Evolutionary conservation across 2,113 vertebrate species (phyloP).

Genomic region (Myxocyprinus asiaticus): DNA sequence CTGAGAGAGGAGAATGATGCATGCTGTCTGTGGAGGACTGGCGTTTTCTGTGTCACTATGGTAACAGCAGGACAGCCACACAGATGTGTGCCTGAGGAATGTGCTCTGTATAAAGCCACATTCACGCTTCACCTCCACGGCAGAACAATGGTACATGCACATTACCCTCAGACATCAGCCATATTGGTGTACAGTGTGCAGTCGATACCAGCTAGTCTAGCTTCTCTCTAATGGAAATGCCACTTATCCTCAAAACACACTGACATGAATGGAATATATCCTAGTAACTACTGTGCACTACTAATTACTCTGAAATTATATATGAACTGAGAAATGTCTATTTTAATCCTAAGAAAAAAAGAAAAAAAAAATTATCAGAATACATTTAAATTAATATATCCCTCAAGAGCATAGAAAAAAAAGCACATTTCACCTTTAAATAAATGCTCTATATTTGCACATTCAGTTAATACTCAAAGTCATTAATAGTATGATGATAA

Average conservation of each 20-base stretch:
- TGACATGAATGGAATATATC: too few species aligned
- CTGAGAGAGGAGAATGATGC: conserved; percentile 39
- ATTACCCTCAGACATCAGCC: conserved; percentile 17
- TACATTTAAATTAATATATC: too few species aligned
- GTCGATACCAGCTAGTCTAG: not conserved
- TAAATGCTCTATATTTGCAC: too few species aligned
- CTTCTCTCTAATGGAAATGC: not conserved
- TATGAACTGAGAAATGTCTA: not conserved
- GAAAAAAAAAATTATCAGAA: too few species aligned
- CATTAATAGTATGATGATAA: too few species aligned
- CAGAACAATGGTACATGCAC: conserved; percentile 16
- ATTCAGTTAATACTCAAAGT: too few species aligned
- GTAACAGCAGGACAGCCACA: conserved; percentile 51
- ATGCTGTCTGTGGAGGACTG: conserved; percentile 33
- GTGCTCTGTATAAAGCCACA: conserved; percentile 34
- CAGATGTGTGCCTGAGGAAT: conserved; percentile 44
- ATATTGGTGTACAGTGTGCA: not conserved
- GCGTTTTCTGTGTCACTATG: conserved; percentile 52
- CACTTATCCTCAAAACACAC: not conserved
- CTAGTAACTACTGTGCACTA: not conserved
- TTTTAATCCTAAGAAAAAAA: too few species aligned
- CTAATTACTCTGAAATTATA: not conserved
- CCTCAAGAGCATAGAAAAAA: too few species aligned
- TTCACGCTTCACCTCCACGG: conserved; percentile 35
- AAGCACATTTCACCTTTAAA: too few species aligned